Percentiles rank a stretch among this genome's conserved stretches.
Conservation (phyloP, 2,797 vertebrate genomes). For the Trematomus bernacchii region DNA sequence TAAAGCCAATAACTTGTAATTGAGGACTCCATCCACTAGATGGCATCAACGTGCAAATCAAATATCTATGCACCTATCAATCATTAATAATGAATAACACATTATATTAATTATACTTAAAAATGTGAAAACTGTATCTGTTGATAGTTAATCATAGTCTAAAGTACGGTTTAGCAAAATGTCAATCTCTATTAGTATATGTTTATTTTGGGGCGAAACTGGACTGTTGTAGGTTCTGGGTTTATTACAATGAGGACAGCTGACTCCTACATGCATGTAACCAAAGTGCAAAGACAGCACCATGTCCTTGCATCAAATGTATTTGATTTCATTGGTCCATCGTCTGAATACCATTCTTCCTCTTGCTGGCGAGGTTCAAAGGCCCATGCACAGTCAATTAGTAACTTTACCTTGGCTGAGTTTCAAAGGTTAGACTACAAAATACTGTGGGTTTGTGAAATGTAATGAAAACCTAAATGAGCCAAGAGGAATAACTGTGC, state of each 20-base stretch:
- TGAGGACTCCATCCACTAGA: conserved; percentile 56
- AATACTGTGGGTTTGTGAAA: conserved; percentile 19
- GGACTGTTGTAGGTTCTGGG: conserved; percentile 2
- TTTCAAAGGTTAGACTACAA: conserved; percentile 67
- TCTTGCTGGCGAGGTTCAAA: conserved; percentile 52
- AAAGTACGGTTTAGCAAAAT: neutral
- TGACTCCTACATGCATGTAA: neutral
- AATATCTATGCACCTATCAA: neutral
- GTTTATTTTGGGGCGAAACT: neutral
- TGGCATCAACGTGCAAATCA: conserved; percentile 54
- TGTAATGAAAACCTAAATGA: conserved; percentile 5
- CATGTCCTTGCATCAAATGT: neutral
- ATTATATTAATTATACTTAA: neutral
- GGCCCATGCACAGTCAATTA: conserved; percentile 70
- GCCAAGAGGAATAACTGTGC: neutral
- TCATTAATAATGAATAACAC: too few relatives aligned
- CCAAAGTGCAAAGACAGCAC: neutral
- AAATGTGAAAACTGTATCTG: neutral
- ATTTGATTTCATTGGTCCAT: neutral
- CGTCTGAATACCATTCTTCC: neutral
- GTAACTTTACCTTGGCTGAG: conserved; percentile 60
- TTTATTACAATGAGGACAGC: neutral
- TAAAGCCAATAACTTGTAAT: neutral
- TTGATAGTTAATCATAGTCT: neutral
- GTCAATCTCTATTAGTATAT: neutral